Conservation (phyloP, 1,140 invertebrate species). For the Zaprionus tsacasi region DNA sequence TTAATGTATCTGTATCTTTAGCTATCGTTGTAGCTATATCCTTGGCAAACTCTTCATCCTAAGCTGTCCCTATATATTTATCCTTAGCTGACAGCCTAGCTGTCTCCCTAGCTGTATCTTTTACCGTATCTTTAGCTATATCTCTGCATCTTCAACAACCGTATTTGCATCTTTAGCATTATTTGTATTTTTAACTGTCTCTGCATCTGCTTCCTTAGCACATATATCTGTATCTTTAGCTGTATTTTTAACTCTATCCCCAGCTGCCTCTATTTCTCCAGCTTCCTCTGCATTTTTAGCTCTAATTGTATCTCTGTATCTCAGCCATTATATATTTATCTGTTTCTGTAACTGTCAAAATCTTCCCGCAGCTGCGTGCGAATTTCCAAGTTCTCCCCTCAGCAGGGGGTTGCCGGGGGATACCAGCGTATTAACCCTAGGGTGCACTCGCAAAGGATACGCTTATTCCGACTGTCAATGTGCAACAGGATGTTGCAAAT, state of each 20-base stretch:
- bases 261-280: background rate
- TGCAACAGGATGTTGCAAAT: slow-evolving; percentile 76
- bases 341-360: slow-evolving; percentile 14
- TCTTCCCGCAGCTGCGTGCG: slow-evolving; percentile 32
- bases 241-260: background rate
- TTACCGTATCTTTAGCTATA: too few species aligned
- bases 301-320: background rate
- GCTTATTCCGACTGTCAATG: background rate
- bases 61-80: too few species aligned
- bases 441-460: background rate
- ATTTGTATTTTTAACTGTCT: background rate
- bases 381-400: background rate
- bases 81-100: too few species aligned
- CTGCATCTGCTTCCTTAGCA: slow-evolving; percentile 13
- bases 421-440: background rate
- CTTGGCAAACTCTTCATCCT: too few species aligned
- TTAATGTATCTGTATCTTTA: too few species aligned
- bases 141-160: too few species aligned
- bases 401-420: background rate
- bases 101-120: too few species aligned
- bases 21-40: too few species aligned
- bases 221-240: slow-evolving; percentile 11
- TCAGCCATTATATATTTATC: background rate
- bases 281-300: background rate
- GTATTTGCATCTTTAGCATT: too few species aligned